A percentile compares a stretch with the other conserved stretches of the same genome.
phyloP scores from a whole-genome alignment of 2,797 vertebrate species.

The Mallotus villosus region DNA sequence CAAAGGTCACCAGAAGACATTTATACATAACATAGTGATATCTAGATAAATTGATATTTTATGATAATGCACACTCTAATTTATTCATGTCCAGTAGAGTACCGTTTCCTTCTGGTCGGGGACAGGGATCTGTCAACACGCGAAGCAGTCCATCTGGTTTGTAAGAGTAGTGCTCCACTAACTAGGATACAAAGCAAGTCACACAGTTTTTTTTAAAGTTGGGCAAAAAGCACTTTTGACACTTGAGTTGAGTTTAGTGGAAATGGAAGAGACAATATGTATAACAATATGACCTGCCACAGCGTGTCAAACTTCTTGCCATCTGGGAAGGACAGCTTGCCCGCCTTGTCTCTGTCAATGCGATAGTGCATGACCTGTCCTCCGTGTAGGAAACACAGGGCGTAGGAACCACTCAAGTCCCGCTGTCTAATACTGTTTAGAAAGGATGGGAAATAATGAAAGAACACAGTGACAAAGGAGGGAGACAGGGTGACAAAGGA shows the following conservation, averaged over 20 bases:
- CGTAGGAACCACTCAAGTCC: conserved; percentile 85
- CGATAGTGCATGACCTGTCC: conserved; percentile 92
- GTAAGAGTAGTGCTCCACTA: conserved; percentile 97
- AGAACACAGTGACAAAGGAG: not conserved
- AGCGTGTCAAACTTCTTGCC: conserved; percentile 98
- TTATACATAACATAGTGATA: not conserved
- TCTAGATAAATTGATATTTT: too few relatives aligned
- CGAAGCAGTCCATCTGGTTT: conserved; percentile 91
- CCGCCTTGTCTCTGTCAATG: conserved; percentile 85
- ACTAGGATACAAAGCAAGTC: conserved; percentile 60
- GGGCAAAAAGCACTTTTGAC: not conserved
- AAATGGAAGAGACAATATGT: too few relatives aligned
- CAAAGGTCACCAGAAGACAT: not conserved
- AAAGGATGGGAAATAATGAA: not conserved
- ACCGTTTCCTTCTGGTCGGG: conserved; percentile 60
- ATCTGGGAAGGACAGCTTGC: conserved; percentile 92
- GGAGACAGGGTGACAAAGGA: too few relatives aligned
- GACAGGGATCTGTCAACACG: conserved; percentile 86
- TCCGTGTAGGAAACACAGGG: conserved; percentile 88
- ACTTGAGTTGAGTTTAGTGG: not conserved
- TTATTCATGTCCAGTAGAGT: conserved; percentile 10
- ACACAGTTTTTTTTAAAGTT: not conserved
- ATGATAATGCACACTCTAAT: too few relatives aligned
- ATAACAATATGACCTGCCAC: conserved; percentile 84
- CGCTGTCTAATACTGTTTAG: conserved; percentile 86